Percentiles rank a stretch among this genome's conserved stretches.
phyloP scores from a whole-genome alignment of 2,113 vertebrate species.

The Tyto alba region DNA sequence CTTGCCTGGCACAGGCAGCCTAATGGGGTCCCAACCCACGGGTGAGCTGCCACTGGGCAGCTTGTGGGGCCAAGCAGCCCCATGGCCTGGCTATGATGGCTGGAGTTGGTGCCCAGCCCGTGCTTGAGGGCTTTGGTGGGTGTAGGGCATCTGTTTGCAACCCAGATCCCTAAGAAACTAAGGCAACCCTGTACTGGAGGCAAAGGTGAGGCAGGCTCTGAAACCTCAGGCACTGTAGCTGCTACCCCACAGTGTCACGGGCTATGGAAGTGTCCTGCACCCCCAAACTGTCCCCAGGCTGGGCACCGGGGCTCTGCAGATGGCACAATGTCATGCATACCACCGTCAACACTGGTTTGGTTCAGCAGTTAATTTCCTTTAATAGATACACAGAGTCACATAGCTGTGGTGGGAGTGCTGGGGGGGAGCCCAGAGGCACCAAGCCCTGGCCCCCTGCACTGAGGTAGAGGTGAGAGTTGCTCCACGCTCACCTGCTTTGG shows the following conservation, averaged over 20 bases:
- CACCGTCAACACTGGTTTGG: neutral
- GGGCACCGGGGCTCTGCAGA: fast-evolving
- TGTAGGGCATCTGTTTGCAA: neutral
- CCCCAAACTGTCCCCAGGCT: neutral
- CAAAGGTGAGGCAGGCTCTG: neutral
- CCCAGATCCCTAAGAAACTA: neutral
- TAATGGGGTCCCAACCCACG: fast-evolving
- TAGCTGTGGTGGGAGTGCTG: neutral
- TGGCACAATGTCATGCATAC: neutral
- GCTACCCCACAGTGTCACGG: neutral
- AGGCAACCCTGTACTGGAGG: neutral
- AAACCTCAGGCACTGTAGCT: neutral
- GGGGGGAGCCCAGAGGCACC: fast-evolving
- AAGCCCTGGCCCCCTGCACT: neutral
- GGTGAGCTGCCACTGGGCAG: neutral
- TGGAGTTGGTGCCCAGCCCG: neutral
- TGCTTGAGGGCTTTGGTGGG: neutral
- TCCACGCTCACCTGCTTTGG: slow-evolving; percentile 74
- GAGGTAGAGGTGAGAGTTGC: slow-evolving; percentile 80
- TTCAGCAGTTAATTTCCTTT: neutral
- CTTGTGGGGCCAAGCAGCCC: neutral
- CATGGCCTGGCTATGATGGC: neutral
- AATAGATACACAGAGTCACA: neutral
- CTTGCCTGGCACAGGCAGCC: neutral
- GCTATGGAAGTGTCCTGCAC: fast-evolving